Evolutionary conservation across 2,113 vertebrate genomes (phyloP), one percentile per base, ranked within the genome.

Genomic region (Entomyzon cyanotis): DNA sequence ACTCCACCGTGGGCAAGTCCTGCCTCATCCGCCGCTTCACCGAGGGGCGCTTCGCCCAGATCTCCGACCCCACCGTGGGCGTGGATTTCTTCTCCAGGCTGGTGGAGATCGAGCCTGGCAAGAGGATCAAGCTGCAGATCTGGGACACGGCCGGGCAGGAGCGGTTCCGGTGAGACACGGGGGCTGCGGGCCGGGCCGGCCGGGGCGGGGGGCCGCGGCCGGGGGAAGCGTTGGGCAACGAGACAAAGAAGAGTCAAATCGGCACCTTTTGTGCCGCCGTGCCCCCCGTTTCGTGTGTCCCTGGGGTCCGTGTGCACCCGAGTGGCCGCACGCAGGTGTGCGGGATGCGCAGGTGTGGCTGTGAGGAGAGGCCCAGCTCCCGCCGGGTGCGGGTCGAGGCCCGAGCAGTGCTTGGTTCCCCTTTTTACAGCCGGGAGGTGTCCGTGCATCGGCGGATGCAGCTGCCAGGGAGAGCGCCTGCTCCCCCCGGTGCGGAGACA

Each of bases 31-130:
- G 98, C 44, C 98, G 99, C 96, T 99, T 99, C 97, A 99, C 99
- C 5, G 99, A 99, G 93, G 99, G 99, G 23, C 98, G 99, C 91
- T 99, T 99, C 84, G 98, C 99, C 83, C 99, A 99, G 96, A 99
- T 99, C 95, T 99, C 99, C 3, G 99, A 99, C 97, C 99, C 99
- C 23, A 99, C 99, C 2, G 99, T 99, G 59, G 99, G 99, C 9
- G 99, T 99, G 98, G 99, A 99, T 98, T 99, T 99, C 96, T 99
- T 99, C 98, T 99, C 99, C 37, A 98, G 99, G 53, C 97, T 99
- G 97, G 99, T 99, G 96, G 99, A 99, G 97, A 99, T 99, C 49
- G 99, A 99, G 90, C 99, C 99, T 1, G 99, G 99, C 59, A 99
- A 99, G 94, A 96, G 99, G 87, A 99, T 99, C 98, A 99, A 99